Evolutionary conservation across 2,113 vertebrate species (phyloP).

Genomic region (Etia nguti): DNA sequence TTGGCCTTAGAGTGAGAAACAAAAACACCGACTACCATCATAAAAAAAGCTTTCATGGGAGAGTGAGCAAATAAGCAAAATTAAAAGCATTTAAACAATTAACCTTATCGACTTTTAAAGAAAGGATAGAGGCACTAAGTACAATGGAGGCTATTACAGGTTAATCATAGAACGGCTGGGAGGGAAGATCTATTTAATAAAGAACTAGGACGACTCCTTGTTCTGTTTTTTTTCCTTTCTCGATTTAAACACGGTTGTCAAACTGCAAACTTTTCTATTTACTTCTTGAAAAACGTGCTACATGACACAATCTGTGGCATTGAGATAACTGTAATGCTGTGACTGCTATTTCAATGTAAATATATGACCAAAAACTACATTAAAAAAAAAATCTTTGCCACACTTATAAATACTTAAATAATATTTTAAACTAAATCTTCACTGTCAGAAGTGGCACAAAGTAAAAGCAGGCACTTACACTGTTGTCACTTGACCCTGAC

Average conservation of each 20-base stretch:
- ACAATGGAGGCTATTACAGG: not conserved
- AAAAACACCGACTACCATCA: slow-evolving; percentile 31
- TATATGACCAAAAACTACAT: not conserved
- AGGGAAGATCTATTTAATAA: not conserved
- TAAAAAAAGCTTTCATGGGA: slow-evolving; percentile 6
- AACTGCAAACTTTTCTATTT: not conserved
- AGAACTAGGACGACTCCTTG: not conserved
- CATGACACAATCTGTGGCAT: not conserved
- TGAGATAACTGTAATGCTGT: not conserved
- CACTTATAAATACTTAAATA: not conserved
- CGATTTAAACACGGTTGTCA: not conserved
- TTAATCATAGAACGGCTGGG: not conserved
- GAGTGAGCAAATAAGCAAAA: slow-evolving; percentile 22
- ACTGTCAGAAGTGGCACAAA: not conserved
- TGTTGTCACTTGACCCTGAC: slow-evolving; percentile 86
- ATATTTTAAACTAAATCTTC: not conserved
- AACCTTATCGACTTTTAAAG: not conserved
- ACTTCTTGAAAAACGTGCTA: not conserved
- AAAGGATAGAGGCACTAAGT: not conserved
- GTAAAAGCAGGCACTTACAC: slow-evolving; percentile 59
- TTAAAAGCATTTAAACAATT: not conserved
- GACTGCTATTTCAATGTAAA: not conserved
- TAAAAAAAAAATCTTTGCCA: not conserved
- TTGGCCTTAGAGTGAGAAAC: slow-evolving; percentile 58
- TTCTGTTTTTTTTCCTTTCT: not conserved